Evolutionary conservation across 2,888 invertebrate genomes (phyloP), one percentile per base, ranked within the genome.

Genomic region (Tachystola acroxantha): DNA sequence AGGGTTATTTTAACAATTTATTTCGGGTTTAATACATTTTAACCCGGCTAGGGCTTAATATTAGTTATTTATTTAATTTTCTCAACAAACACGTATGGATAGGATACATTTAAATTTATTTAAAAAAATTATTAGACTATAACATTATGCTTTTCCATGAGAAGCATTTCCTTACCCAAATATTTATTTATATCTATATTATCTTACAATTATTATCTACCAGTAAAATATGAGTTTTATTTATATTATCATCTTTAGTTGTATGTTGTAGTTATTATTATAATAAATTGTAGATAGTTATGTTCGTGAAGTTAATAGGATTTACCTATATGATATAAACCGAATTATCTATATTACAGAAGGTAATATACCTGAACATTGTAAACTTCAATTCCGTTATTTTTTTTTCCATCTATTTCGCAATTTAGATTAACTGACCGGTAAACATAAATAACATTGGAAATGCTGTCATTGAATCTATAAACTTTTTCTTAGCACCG

Each of bases 221-320:
- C 73, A 75, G 50, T 75, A 69, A 68, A 68, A 72, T 64, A 71
- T 74, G 75, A 71, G 76, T 74, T 77, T 81, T 81, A 82, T 84
- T 82, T 82, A 80, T 80, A 69, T 68, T 76, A 78, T 75, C 71
- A 67, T 61, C 64, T 70, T 75, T 74, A 77, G 66, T 74, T 80
- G 62, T 75, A 73, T 64, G 57, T 64, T 66, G 45, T 64, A 68
- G 60, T 54, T 55, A 63, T 48, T 62, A 60, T 56, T 49, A 61
- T 7, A 24, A 24, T n/a, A n/a, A 50, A 45, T 47, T 74, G 74
- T 76, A 74, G 70, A 74, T 73, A 72, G 53, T 69, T 66, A 57
- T 53, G 55, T 65, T 61, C 50, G 55, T 49, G 53, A 53, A 52
- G n/a, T n/a, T n/a, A n/a, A 45, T 53, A 50, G 43, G 48, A 48